Evolutionary conservation across 2,888 invertebrate species (phyloP).

Genomic region (Drosophila ochracea): DNA sequence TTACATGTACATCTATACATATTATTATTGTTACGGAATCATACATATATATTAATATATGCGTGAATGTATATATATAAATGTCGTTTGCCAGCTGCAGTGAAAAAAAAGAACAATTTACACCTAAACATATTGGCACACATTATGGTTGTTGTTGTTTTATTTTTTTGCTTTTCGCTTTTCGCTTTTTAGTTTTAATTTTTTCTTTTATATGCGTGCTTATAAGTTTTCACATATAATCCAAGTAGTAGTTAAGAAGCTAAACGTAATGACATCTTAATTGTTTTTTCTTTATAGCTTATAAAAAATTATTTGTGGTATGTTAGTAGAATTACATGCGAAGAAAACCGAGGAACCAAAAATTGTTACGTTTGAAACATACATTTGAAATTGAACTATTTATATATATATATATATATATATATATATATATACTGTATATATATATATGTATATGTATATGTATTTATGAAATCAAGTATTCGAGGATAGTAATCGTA

Average conservation of each 20-base stretch:
- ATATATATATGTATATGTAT: background rate
- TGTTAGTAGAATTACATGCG: conserved; percentile 41
- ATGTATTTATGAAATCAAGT: conserved; percentile 19
- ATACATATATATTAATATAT: conserved; percentile 37
- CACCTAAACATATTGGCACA: conserved; percentile 82
- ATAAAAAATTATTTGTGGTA: conserved; percentile 23
- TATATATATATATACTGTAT: background rate
- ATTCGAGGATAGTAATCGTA: conserved; percentile 25
- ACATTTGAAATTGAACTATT: conserved; percentile 56
- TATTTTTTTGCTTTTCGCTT: conserved; percentile 5
- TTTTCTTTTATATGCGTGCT: conserved; percentile 10
- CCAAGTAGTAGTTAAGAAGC: conserved; percentile 36
- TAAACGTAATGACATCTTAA: conserved; percentile 35
- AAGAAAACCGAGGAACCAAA: conserved; percentile 60
- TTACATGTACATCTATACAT: conserved; percentile 55
- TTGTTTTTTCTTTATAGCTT: conserved; percentile 12
- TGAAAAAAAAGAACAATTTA: conserved; percentile 60
- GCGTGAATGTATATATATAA: conserved; percentile 11
- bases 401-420: background rate
- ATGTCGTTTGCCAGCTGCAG: conserved; percentile 46
- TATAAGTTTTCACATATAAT: conserved; percentile 24
- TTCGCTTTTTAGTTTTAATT: conserved; percentile 1
- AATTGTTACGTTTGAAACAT: conserved; percentile 50
- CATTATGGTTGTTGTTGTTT: conserved; percentile 56
- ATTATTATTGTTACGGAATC: conserved; percentile 69